Percentiles rank a stretch among this genome's conserved stretches.
Evolutionary conservation across 1,140 invertebrate species (phyloP).

Genomic region (Oreohelix idahoensis): DNA sequence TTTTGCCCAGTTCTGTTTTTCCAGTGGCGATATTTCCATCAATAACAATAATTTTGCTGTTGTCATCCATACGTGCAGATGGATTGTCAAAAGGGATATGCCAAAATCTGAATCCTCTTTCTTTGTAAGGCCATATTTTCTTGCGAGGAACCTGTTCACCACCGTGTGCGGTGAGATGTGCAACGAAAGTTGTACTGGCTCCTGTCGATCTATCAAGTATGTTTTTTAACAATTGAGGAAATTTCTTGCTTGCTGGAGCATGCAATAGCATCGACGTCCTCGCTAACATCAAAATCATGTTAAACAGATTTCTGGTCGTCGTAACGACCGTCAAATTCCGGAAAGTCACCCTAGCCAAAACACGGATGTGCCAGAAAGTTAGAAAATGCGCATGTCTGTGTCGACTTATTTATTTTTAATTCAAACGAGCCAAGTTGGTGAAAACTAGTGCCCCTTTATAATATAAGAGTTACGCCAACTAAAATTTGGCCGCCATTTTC

Average conservation of each 20-base stretch:
- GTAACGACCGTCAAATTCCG: too few species aligned
- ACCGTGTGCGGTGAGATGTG: constrained; percentile 46
- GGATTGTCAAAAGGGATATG: constrained; percentile 51
- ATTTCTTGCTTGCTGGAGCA: not conserved
- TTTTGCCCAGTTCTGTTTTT: constrained; percentile 60
- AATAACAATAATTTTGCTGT: constrained; percentile 60
- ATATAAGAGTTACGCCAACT: too few species aligned
- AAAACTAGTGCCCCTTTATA: too few species aligned
- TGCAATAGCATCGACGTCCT: not conserved
- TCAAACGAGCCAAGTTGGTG: too few species aligned
- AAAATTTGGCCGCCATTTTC: too few species aligned
- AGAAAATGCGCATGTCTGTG: too few species aligned
- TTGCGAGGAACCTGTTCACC: constrained; percentile 35
- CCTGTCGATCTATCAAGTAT: not conserved
- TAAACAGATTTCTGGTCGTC: not conserved
- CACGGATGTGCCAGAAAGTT: too few species aligned
- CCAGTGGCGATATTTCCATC: constrained; percentile 64
- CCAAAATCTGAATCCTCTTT: constrained; percentile 43
- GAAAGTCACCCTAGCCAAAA: too few species aligned
- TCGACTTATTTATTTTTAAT: too few species aligned
- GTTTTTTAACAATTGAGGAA: not conserved
- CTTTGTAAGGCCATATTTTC: constrained; percentile 51
- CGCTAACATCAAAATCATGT: constrained; percentile 30
- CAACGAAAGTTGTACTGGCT: constrained; percentile 41
- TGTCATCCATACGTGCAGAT: constrained; percentile 59